phyloP scores from a whole-genome alignment of 2,888 invertebrate genomes.

The Nephrotoma appendiculata region DNA sequence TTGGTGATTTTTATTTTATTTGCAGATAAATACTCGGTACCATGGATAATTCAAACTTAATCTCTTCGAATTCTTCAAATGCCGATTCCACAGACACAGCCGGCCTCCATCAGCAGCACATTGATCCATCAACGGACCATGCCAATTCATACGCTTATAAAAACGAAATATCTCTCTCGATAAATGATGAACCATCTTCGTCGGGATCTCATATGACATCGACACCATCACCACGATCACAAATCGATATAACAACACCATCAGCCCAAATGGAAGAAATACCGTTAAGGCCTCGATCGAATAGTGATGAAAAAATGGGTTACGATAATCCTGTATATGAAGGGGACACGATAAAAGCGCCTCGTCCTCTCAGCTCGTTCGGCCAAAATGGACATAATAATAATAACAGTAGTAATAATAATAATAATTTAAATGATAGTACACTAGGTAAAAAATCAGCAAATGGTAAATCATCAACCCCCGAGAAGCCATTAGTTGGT shows the following conservation, averaged over 20 bases:
- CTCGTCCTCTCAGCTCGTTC: conserved; percentile 15
- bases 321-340: conserved; percentile 16
- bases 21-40: background rate
- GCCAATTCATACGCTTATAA: conserved; percentile 13
- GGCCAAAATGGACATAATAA: conserved; percentile 12
- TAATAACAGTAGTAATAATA: background rate
- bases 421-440: conserved; percentile 10
- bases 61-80: background rate
- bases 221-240: conserved; percentile 15
- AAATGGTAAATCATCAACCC: conserved; percentile 12
- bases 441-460: conserved; percentile 5
- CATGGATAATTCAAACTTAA: background rate
- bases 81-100: background rate
- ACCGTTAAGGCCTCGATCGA: conserved; percentile 12
- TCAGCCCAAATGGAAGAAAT: conserved; percentile 11
- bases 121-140: background rate
- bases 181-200: conserved; percentile 14
- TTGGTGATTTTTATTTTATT: background rate
- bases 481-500: conserved; percentile 10
- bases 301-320: conserved; percentile 13
- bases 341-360: conserved; percentile 8
- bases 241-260: conserved; percentile 8
- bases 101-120: background rate
- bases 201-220: conserved; percentile 10
- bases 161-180: conserved; percentile 16